phyloP scores from a whole-genome alignment of 1,140 invertebrate species.

The Hestina assimilis region DNA sequence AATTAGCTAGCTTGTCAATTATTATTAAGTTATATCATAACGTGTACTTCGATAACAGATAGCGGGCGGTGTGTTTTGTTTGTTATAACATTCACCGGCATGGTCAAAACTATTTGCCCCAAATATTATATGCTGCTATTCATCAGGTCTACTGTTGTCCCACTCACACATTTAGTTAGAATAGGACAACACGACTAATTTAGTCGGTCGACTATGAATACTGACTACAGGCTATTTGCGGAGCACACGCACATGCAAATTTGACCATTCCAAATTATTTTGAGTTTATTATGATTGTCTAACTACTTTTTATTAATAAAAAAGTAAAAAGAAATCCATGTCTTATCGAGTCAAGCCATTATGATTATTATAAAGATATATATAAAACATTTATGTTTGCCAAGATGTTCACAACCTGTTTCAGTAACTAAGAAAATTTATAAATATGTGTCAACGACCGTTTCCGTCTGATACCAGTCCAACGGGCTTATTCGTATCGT shows the following conservation, averaged over 20 bases:
- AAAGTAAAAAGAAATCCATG: not conserved
- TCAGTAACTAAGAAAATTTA: conserved; percentile 26
- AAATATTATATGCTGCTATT: conserved; percentile 28
- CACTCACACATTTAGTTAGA: conserved; percentile 27
- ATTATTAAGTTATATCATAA: too few relatives aligned
- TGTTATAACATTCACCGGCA: conserved; percentile 18
- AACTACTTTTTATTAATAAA: not conserved
- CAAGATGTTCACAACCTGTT: conserved; percentile 3
- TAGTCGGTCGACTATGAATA: conserved; percentile 26
- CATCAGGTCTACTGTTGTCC: conserved; percentile 23
- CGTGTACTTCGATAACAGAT: not conserved
- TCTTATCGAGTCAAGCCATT: too few relatives aligned
- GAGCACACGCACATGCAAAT: conserved; percentile 40
- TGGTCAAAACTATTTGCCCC: conserved; percentile 30
- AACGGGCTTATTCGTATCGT: conserved; percentile 13
- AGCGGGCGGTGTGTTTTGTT: not conserved
- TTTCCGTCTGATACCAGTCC: conserved; percentile 21
- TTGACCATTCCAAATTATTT: conserved; percentile 32
- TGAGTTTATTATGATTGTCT: too few relatives aligned
- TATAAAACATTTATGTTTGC: not conserved
- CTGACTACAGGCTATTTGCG: conserved; percentile 45
- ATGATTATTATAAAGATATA: too few relatives aligned
- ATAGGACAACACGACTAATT: conserved; percentile 23
- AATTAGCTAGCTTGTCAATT: not conserved
- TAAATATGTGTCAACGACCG: conserved; percentile 42